A percentile compares a stretch with the other conserved stretches of the same genome.
Evolutionary conservation across 2,888 invertebrate species (phyloP).

Genomic region (Pachydiplax longipennis): DNA sequence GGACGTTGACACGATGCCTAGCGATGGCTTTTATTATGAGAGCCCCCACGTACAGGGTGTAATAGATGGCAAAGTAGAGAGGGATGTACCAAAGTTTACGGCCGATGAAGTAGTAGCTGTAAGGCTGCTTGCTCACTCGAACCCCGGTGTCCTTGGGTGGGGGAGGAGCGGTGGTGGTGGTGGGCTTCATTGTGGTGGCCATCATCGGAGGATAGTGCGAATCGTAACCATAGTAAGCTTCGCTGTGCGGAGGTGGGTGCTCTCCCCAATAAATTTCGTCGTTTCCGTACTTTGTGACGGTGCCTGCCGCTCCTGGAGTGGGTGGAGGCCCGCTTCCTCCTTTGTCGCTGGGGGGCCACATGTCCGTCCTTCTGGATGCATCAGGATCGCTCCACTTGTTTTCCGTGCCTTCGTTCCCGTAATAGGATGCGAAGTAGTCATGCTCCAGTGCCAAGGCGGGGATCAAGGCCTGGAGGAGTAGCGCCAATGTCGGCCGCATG

Average conservation of each 20-base stretch:
- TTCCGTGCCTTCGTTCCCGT: neutral
- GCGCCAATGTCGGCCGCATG: slow-evolving; percentile 1
- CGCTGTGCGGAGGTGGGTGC: neutral
- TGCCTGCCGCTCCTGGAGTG: neutral
- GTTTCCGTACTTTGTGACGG: neutral
- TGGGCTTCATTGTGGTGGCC: slow-evolving; percentile 27
- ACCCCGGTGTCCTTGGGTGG: slow-evolving; percentile 48
- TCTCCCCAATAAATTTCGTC: neutral
- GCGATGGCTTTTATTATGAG: slow-evolving; percentile 75
- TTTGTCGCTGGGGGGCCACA: neutral
- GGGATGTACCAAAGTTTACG: slow-evolving; percentile 79
- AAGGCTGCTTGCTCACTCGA: slow-evolving; percentile 58
- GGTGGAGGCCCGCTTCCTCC: neutral
- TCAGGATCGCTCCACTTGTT: neutral
- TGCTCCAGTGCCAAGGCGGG: neutral
- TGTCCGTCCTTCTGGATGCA: neutral
- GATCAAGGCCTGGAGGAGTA: slow-evolving; percentile 10
- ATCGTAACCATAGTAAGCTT: neutral
- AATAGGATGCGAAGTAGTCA: slow-evolving; percentile 28
- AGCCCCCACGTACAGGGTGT: slow-evolving; percentile 71
- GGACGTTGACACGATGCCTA: slow-evolving; percentile 71
- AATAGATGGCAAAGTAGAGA: slow-evolving; percentile 75
- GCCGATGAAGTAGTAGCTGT: slow-evolving; percentile 78
- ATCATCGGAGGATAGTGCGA: slow-evolving; percentile 44
- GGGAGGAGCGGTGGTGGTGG: slow-evolving; percentile 43